Base-by-base conservation (phyloP, 1,140 invertebrate genomes). In the Temnothorax curvispinosus region DNA sequence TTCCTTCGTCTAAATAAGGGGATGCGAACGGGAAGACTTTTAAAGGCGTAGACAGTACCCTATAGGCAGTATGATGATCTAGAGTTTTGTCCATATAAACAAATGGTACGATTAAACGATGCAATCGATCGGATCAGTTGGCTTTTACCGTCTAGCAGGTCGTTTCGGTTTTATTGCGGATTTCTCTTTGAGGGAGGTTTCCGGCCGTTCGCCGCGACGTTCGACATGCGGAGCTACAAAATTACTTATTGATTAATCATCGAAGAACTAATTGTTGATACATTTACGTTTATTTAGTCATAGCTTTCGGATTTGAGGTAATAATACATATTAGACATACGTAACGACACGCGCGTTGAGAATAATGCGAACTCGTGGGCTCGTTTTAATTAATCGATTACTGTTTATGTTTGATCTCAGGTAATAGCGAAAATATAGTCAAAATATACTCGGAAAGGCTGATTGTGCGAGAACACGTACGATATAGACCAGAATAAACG, bases 1-100 rank as follows among this genome's bases (percentile, higher is more conserved):
- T 93, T 93, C 85, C 90, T 94, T 92, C 69, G 89, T 89, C 91
- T 88, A 91, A 89, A 87, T 93, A 89, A 89, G 77, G 81, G 87
- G 87, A 85, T 88, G 67, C 87, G 90, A 88, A 86, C 89, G 88
- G 82, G 87, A 88, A 76, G 87, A 88, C 62, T 84, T 89, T 72
- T 84, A 88, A 64, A 60, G 56, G 81, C 58, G n/a, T 65, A 67
- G 76, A 18, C 56, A 75, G 50, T 71, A 80, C 27, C 64, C 72
- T 84, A 71, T 72, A 87, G 56, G 56, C 65, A 86, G 32, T 88
- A 86, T 54, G 58, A 88, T 77, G 87, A 77, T 86, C 52, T 88
- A 86, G 84, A 86, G 52, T 88, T 86, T 85, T 58, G 87, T 86
- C 84, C 74, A 65, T 71, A 65, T 72, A 85, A 81, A 82, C 80